Evolutionary conservation across 2,888 invertebrate species (phyloP).

Genomic region (Cheiracanthium punctorium): DNA sequence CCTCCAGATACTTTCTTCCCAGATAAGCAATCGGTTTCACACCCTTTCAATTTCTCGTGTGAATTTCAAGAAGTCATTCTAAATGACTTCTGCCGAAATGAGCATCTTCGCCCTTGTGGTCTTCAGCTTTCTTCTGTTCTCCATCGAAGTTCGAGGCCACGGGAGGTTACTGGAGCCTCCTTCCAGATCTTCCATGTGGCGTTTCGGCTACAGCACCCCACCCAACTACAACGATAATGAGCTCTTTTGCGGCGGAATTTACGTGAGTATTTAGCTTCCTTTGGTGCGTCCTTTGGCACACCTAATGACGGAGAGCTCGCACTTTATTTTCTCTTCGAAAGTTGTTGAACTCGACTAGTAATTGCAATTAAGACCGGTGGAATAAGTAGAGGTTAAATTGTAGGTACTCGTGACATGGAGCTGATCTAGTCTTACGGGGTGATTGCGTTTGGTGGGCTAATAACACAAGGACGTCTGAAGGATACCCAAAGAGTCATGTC

Average conservation of each 20-base stretch:
- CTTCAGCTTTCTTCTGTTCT: not conserved
- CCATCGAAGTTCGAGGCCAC: slow-evolving; percentile 69
- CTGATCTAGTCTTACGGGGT: too few species aligned
- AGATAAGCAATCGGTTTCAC: not conserved
- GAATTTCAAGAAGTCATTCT: not conserved
- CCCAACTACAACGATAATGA: slow-evolving; percentile 74
- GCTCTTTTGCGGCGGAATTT: slow-evolving; percentile 73
- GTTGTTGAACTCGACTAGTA: too few species aligned
- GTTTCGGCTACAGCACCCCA: slow-evolving; percentile 82
- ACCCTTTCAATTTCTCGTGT: not conserved
- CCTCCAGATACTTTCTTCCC: not conserved
- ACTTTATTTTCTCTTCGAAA: too few species aligned
- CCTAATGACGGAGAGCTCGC: too few species aligned
- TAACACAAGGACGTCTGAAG: too few species aligned
- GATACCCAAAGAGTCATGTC: too few species aligned
- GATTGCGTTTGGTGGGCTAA: too few species aligned
- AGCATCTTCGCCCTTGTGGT: not conserved
- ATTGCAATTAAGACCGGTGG: too few species aligned
- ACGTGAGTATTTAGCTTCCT: not conserved
- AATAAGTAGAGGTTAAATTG: too few species aligned
- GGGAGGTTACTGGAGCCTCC: slow-evolving; percentile 73
- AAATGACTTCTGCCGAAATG: not conserved
- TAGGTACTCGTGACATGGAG: too few species aligned
- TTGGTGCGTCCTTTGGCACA: too few species aligned
- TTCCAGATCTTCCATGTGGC: slow-evolving; percentile 74